Evolutionary conservation across 1,140 invertebrate genomes (phyloP), one percentile per base, ranked within the genome.

Genomic region (Atta colombica): DNA sequence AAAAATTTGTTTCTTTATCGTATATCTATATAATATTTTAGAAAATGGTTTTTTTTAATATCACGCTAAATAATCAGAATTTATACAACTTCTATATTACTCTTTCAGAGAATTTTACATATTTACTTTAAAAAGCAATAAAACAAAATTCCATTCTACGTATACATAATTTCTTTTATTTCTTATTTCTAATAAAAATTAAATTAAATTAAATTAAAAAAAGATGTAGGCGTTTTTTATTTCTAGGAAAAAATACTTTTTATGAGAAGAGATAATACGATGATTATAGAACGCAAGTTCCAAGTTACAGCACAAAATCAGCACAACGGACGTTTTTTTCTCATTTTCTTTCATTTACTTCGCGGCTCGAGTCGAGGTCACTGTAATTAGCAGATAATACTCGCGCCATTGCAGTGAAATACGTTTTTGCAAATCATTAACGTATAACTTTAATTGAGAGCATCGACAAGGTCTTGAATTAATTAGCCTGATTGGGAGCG

Each of bases 381-480:
- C 65, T 91, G 93, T 94, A 94, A 95, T 95, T 95, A 94, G 93
- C 77, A 88, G 93, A 94, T 94, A 94, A 94, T 91, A 87, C 60
- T 45, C 28, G 84, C 71, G 68, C 85, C 77, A 75, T 45, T 81
- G 78, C 87, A 93, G 93, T 91, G 92, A 94, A 94, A 94, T 91
- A 94, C 94, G 85, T 95, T 94, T 92, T 95, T 93, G 93, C 90
- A 87, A 94, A 94, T 95, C 91, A 93, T 92, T 91, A 92, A 93
- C 88, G 93, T 93, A 93, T 93, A 93, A 94, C 93, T 95, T 94
- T 95, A 95, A 95, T 95, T 94, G 93, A 93, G 69, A 90, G 77
- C 90, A 90, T 92, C 90, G 91, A 92, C 90, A 91, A 93, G 87
- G 82, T 77, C 51, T 89, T 81, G 92, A 95, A 95, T 95, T 95